These are phyloP conservation scores for Petrocephalus zakoni DNA, from an alignment of 2,113 vertebrate species.

Conservation along the genomic window DNA sequence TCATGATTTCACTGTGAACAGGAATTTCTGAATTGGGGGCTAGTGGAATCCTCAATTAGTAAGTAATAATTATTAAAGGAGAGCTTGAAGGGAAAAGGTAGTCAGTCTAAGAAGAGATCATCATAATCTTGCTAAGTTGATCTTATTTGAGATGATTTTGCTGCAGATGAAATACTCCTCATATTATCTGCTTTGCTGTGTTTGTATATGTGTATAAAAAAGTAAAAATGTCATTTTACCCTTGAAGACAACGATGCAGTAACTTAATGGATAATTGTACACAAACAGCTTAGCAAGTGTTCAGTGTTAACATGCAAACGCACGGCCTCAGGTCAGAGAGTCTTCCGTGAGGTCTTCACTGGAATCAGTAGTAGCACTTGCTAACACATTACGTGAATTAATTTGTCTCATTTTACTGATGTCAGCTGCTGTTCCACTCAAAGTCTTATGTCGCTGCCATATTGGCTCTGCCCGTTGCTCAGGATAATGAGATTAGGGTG, in stretches of 20 bases:
- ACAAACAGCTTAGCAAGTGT: neutral
- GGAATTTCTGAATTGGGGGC: neutral
- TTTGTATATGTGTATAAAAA: neutral
- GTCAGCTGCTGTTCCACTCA: neutral
- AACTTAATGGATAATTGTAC: neutral
- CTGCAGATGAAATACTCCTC: neutral
- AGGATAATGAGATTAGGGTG: neutral
- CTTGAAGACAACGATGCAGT: neutral
- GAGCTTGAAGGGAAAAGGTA: neutral
- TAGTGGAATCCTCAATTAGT: neutral
- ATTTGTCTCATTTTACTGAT: neutral
- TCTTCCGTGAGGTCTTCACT: neutral
- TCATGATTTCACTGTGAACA: neutral
- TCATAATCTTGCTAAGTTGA: no score
- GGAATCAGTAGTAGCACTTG: neutral
- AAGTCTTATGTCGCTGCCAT: neutral
- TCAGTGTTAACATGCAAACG: neutral
- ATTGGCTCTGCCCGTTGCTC: neutral
- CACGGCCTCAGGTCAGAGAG: neutral
- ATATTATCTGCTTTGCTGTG: neutral
- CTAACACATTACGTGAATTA: neutral
- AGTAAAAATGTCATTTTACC: neutral
- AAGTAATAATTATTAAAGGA: neutral
- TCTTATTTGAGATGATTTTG: no score
- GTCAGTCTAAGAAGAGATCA: neutral